These are phyloP conservation scores for Enteromius mattozi DNA, from an alignment of 2,797 vertebrate species.

Conservation along the genomic window DNA sequence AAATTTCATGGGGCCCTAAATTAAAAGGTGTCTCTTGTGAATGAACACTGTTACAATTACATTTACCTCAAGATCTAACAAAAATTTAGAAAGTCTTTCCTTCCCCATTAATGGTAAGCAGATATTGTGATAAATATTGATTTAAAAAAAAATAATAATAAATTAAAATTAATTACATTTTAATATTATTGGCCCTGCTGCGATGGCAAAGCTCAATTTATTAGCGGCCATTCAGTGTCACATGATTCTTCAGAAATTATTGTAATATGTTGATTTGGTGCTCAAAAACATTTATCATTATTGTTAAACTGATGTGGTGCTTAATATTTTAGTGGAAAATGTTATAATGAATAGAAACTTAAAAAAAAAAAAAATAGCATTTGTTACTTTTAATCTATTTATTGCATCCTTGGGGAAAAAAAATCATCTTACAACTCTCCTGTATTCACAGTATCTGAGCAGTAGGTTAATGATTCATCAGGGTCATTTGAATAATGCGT, in stretches of 20 bases:
- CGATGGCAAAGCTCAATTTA: background rate
- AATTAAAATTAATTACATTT: too few species aligned
- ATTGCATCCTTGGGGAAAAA: background rate
- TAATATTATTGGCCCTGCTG: background rate
- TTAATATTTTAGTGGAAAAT: constrained; percentile 12
- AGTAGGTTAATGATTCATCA: background rate
- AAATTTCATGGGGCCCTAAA: background rate
- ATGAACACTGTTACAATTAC: background rate
- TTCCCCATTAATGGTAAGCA: background rate
- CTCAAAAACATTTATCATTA: background rate
- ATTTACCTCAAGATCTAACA: too few species aligned
- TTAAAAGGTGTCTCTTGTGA: background rate
- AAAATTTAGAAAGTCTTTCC: background rate
- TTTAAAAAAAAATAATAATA: too few species aligned
- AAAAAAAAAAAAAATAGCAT: background rate
- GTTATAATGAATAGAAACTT: background rate
- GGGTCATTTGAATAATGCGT: background rate
- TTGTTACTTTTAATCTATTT: background rate
- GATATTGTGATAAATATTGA: background rate
- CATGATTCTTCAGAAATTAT: background rate
- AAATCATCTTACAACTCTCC: background rate
- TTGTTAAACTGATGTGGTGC: background rate
- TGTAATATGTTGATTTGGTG: background rate
- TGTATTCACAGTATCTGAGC: background rate
- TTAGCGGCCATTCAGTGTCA: background rate